Conservation (phyloP, 30 jellyfish, hydroid and myxozoan species). For the Haliclystus octoradiatus region DNA sequence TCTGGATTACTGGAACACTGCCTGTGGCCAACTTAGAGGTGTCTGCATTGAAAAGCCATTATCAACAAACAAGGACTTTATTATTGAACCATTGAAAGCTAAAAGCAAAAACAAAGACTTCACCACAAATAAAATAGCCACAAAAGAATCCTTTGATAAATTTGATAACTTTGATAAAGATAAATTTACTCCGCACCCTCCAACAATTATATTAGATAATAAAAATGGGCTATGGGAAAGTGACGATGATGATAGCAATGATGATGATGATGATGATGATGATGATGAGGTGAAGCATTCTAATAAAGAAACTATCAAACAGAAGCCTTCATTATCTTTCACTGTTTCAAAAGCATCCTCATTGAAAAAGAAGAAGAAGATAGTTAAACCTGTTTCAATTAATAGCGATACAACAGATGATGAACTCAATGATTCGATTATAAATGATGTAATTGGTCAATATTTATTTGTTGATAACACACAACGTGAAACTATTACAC, state of each 20-base stretch:
- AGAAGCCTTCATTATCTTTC: too few species aligned
- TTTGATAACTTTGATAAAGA: too few species aligned
- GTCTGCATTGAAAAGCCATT: too few species aligned
- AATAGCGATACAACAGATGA: neutral
- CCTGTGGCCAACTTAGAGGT: neutral
- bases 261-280: conserved; percentile 11
- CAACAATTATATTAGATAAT: neutral
- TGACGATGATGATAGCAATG: neutral
- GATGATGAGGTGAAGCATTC: neutral
- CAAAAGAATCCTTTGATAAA: too few species aligned
- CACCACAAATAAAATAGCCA: too few species aligned
- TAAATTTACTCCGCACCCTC: conserved; percentile 2
- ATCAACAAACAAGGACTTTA: too few species aligned
- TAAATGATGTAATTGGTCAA: neutral
- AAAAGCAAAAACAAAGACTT: too few species aligned
- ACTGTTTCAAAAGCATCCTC: too few species aligned
- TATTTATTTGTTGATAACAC: neutral
- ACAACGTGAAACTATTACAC: neutral
- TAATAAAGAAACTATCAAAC: neutral
- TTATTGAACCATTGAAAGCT: too few species aligned
- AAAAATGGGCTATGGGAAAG: conserved; percentile 1
- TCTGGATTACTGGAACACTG: neutral
- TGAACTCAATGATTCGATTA: neutral
- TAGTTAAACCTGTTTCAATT: neutral
- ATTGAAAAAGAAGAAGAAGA: conserved; percentile 11